A percentile compares a stretch with the other conserved stretches of the same genome.
phyloP scores from a whole-genome alignment of 2,888 invertebrate species.

The Vanessa cardui region DNA sequence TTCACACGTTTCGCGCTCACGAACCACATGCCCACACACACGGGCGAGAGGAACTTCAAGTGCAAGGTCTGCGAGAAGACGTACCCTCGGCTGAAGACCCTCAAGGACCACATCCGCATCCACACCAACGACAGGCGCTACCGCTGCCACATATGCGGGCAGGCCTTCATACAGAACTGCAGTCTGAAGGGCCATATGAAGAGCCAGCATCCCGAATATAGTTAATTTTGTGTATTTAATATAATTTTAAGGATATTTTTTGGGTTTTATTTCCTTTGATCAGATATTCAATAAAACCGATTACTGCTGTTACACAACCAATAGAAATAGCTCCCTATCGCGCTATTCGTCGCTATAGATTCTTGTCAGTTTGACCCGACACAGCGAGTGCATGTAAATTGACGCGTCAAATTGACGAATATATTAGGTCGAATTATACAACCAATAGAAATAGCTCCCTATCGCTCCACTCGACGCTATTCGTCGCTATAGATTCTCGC shows the following conservation, averaged over 20 bases:
- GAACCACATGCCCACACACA: slow-evolving; percentile 77
- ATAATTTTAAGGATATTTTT: background rate
- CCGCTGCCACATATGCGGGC: slow-evolving; percentile 66
- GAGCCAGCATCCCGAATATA: slow-evolving; percentile 67
- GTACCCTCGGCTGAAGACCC: slow-evolving; percentile 69
- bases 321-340: too few relatives aligned
- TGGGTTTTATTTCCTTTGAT: too few relatives aligned
- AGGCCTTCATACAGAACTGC: slow-evolving; percentile 76
- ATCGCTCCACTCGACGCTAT: too few relatives aligned
- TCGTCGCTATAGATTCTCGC: too few relatives aligned
- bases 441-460: too few relatives aligned
- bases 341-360: too few relatives aligned
- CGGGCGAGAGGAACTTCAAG: slow-evolving; percentile 70
- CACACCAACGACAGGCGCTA: slow-evolving; percentile 70
- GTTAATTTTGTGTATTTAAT: slow-evolving; percentile 9
- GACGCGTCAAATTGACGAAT: too few relatives aligned
- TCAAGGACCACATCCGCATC: slow-evolving; percentile 71
- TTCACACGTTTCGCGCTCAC: slow-evolving; percentile 72
- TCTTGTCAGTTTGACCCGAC: too few relatives aligned
- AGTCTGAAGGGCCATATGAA: slow-evolving; percentile 75
- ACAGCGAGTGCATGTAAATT: too few relatives aligned
- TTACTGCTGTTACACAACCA: too few relatives aligned
- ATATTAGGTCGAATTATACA: too few relatives aligned
- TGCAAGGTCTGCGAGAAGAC: slow-evolving; percentile 72
- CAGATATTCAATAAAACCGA: too few relatives aligned